Percentiles rank a stretch among this genome's conserved stretches.
Conservation (phyloP, 2,888 invertebrate species). For the Ecliptopera silaceata region DNA sequence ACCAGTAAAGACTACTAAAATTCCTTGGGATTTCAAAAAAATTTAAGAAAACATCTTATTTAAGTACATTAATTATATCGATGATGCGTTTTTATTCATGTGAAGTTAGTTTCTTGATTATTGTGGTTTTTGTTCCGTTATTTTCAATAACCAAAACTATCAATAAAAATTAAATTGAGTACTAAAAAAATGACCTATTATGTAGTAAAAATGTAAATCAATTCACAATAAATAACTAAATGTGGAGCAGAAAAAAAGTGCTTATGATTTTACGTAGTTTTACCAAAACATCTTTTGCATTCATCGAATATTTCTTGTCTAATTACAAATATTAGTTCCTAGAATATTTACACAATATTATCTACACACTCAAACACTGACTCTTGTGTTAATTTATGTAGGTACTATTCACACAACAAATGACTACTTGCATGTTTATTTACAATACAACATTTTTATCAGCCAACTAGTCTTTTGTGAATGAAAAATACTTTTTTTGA, state of each 20-base stretch:
- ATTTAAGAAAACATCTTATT: slow-evolving; percentile 20
- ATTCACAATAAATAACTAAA: no score
- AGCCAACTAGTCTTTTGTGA: not conserved
- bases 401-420: slow-evolving; percentile 77
- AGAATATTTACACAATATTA: slow-evolving; percentile 65
- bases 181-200: no score
- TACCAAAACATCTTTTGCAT: slow-evolving; percentile 6
- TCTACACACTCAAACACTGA: slow-evolving; percentile 81
- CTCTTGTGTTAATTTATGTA: slow-evolving; percentile 61
- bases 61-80: slow-evolving; percentile 25
- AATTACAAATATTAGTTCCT: slow-evolving; percentile 37
- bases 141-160: no score
- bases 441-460: slow-evolving; percentile 47
- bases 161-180: no score
- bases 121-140: no score
- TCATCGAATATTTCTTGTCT: slow-evolving; percentile 24
- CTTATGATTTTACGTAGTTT: not conserved
- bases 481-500: not conserved
- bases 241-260: not conserved
- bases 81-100: slow-evolving; percentile 4
- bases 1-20: slow-evolving; percentile 38
- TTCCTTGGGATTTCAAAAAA: slow-evolving; percentile 28
- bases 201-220: no score
- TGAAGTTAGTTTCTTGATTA: no score
- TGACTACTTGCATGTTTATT: slow-evolving; percentile 70